These are phyloP conservation scores for Drosophila paracracens DNA, from an alignment of 2,888 invertebrate genomes.

Conservation along the genomic window DNA sequence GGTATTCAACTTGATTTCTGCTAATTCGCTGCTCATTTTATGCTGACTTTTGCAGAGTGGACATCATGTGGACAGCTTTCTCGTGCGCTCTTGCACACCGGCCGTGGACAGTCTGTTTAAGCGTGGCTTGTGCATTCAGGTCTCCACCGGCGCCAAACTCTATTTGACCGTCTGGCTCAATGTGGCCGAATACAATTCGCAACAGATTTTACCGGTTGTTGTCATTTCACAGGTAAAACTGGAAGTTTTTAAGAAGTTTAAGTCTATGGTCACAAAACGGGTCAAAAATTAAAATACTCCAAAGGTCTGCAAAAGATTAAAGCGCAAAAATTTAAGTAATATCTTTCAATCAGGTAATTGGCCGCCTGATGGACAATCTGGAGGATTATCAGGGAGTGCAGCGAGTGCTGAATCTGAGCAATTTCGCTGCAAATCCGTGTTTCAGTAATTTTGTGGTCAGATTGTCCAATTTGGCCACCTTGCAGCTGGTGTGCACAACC, in stretches of 20 bases:
- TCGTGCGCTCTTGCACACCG: constrained; percentile 76
- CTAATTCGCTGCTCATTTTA: neutral
- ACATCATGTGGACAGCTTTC: constrained; percentile 65
- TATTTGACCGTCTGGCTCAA: constrained; percentile 72
- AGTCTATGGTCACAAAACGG: neutral
- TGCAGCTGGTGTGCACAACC: constrained; percentile 73
- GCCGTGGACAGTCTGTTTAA: constrained; percentile 81
- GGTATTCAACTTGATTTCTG: neutral
- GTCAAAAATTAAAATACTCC: neutral
- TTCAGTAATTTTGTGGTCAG: constrained; percentile 72
- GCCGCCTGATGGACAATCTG: constrained; percentile 58
- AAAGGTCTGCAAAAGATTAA: neutral
- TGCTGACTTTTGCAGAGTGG: constrained; percentile 62
- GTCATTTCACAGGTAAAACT: constrained; percentile 65
- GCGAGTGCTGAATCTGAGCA: constrained; percentile 75
- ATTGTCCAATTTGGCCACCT: constrained; percentile 70
- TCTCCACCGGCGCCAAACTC: constrained; percentile 62
- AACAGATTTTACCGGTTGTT: constrained; percentile 75
- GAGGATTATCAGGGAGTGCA: constrained; percentile 58
- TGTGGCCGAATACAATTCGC: constrained; percentile 69
- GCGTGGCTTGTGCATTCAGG: constrained; percentile 64
- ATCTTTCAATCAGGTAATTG: constrained; percentile 11
- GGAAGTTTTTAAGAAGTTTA: neutral
- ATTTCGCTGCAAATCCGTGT: constrained; percentile 62
- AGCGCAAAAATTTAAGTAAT: neutral